phyloP scores from a whole-genome alignment of 2,797 vertebrate species.

The Varecia variegata region DNA sequence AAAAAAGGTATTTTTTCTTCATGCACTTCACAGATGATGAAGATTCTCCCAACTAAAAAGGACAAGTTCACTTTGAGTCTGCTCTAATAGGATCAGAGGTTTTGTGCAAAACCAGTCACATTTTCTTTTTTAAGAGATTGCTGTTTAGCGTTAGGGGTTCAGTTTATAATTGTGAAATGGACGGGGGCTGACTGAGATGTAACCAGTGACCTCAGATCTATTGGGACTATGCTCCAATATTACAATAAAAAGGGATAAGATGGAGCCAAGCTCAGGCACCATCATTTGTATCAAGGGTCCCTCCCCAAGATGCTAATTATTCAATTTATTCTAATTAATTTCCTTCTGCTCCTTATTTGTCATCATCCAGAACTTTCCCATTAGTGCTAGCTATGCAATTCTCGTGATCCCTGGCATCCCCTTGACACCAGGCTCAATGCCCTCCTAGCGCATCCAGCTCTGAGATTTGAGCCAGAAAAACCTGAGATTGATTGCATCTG shows the following conservation, averaged over 20 bases:
- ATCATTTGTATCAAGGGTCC: not conserved
- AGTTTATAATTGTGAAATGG: not conserved
- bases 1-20: not conserved
- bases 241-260: not conserved
- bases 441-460: not conserved
- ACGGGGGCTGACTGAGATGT: not conserved
- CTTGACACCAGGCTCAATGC: not conserved
- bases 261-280: not conserved
- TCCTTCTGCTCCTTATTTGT: not conserved
- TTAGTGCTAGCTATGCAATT: not conserved
- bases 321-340: not conserved
- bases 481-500: not conserved
- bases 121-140: not conserved
- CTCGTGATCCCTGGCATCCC: not conserved
- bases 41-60: not conserved
- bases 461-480: not conserved
- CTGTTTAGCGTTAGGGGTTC: not conserved
- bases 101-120: not conserved
- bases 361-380: not conserved
- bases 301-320: not conserved
- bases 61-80: not conserved
- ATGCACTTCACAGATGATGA: not conserved
- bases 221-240: not conserved
- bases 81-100: not conserved
- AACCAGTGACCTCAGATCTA: not conserved